These are phyloP conservation scores for Campaea margaritaria DNA, from an alignment of 2,888 invertebrate genomes.

Conservation along the genomic window DNA sequence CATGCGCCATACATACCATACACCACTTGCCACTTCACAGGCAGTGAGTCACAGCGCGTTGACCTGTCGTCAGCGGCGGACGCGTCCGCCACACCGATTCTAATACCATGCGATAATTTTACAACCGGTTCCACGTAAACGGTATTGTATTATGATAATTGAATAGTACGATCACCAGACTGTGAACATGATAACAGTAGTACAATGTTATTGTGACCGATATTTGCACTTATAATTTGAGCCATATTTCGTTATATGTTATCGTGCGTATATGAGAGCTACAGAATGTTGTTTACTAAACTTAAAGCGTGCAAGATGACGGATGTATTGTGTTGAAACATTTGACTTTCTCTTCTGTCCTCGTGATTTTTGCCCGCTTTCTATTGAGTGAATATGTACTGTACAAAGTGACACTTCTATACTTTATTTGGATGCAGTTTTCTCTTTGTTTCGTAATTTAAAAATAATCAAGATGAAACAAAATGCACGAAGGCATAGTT, in stretches of 20 bases:
- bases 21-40: constrained; percentile 19
- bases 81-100: constrained; percentile 43
- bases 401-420: constrained; percentile 3
- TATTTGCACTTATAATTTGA: constrained; percentile 35
- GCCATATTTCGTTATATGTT: constrained; percentile 5
- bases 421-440: neutral
- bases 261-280: constrained; percentile 24
- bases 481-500: too few relatives aligned
- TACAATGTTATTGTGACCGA: constrained; percentile 39
- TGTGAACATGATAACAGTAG: constrained; percentile 56
- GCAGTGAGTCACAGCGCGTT: constrained; percentile 65
- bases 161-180: constrained; percentile 50
- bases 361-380: constrained; percentile 45
- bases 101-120: constrained; percentile 46
- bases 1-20: constrained; percentile 19
- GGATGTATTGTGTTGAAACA: constrained; percentile 45
- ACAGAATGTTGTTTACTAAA: constrained; percentile 29
- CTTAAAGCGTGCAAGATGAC: constrained; percentile 34
- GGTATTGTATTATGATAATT: constrained; percentile 58
- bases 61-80: constrained; percentile 65
- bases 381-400: constrained; percentile 30
- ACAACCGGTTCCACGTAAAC: constrained; percentile 61
- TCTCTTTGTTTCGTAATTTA: too few relatives aligned
- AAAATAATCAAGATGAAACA: too few relatives aligned
- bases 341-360: constrained; percentile 55